phyloP scores from a whole-genome alignment of 1,140 invertebrate species.

The Bombus sibiricus region DNA sequence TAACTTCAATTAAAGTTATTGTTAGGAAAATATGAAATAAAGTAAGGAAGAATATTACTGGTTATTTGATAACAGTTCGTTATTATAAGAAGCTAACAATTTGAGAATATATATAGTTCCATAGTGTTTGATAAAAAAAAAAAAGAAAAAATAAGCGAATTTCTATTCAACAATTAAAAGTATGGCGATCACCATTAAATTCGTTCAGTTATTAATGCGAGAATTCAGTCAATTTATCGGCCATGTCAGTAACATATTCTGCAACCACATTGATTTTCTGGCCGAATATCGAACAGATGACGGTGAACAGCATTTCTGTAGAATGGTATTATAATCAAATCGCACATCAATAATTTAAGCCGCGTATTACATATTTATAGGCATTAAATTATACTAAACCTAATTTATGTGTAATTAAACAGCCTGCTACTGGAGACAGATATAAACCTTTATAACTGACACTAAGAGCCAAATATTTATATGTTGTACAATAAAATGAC shows the following conservation, averaged over 20 bases:
- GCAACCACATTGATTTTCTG: not conserved
- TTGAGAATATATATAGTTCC: not conserved
- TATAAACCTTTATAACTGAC: not conserved
- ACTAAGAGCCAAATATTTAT: not conserved
- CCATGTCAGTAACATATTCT: not conserved
- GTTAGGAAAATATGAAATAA: not conserved
- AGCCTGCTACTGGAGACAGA: not conserved
- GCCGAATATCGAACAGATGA: not conserved
- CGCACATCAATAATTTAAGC: constrained; percentile 1
- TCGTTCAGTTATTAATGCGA: not conserved
- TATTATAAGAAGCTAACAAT: no score
- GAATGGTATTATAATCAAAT: constrained; percentile 18
- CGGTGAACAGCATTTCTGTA: not conserved
- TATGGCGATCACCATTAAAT: not conserved
- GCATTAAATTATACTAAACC: not conserved
- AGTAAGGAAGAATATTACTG: not conserved
- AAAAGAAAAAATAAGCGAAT: not conserved
- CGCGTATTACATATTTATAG: not conserved
- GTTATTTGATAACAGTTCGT: no score
- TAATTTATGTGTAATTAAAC: constrained; percentile 4
- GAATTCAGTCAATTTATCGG: not conserved
- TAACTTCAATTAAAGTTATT: no score
- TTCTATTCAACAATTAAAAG: not conserved
- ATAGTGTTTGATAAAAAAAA: no score
- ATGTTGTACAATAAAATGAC: not conserved